A percentile compares a stretch with the other conserved stretches of the same genome.
Conservation (phyloP, 2,797 vertebrate species). For the Mareca strepera region DNA sequence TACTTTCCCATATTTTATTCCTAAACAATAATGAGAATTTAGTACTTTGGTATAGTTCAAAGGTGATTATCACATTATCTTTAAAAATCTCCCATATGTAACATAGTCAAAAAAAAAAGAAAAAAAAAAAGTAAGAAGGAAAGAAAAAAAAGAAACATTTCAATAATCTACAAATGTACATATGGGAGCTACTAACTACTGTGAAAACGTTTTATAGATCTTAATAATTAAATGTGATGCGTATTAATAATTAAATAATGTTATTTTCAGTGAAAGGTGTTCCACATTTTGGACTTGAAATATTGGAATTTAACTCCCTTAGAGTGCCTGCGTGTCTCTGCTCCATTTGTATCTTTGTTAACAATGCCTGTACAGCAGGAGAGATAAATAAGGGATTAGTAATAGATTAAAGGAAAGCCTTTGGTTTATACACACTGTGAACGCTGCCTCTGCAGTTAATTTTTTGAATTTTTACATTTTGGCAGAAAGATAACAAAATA, state of each 20-base stretch:
- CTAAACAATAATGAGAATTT: not conserved
- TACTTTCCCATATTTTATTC: not conserved
- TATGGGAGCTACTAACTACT: not conserved
- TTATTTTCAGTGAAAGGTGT: not conserved
- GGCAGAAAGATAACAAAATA: conserved; percentile 28
- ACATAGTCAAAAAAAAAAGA: not conserved
- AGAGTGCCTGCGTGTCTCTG: not conserved
- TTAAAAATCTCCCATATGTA: not conserved
- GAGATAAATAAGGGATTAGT: conserved; percentile 61
- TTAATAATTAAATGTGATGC: not conserved
- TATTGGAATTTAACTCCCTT: not conserved
- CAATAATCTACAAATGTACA: not conserved
- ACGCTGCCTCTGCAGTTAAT: not conserved
- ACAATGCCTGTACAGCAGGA: conserved; percentile 18
- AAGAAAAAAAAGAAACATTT: not conserved
- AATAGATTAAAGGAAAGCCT: conserved; percentile 36
- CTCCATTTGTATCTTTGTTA: conserved; percentile 26
- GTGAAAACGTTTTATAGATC: not conserved
- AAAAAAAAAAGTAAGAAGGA: not conserved
- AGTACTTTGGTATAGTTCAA: not conserved
- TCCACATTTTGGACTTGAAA: not conserved
- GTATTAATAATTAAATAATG: not conserved
- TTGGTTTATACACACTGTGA: not conserved
- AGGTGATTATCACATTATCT: not conserved
- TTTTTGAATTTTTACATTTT: conserved; percentile 56